Conservation (phyloP, 64 coral and sea anemone genomes). For the Actinia equina region DNA sequence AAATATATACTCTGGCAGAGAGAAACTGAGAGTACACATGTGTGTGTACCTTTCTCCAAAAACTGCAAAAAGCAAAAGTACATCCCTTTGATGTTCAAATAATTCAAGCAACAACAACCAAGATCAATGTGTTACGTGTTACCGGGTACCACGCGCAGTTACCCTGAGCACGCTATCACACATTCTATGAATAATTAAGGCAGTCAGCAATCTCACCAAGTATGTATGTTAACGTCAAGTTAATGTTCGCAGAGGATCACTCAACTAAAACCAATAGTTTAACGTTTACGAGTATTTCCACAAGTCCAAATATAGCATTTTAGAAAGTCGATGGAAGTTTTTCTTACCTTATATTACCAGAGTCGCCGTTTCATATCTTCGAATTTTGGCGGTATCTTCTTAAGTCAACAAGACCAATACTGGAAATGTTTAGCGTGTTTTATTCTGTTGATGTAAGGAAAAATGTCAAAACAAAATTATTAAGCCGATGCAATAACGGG, state of each 20-base stretch:
- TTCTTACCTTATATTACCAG: background rate
- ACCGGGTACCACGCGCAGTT: no score
- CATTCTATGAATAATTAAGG: no score
- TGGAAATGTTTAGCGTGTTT: background rate
- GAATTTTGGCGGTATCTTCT: background rate
- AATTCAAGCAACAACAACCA: no score
- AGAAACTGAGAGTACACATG: no score
- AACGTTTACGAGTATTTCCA: background rate
- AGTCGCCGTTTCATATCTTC: background rate
- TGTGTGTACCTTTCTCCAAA: no score
- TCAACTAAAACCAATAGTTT: background rate
- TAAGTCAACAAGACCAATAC: constrained; percentile 6
- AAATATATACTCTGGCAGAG: no score
- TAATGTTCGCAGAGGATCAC: background rate
- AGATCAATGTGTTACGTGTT: no score
- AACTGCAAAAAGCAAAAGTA: no score
- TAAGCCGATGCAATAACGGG: background rate
- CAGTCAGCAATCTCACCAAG: background rate
- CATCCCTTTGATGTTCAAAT: no score
- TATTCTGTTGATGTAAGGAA: background rate
- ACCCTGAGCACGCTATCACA: no score
- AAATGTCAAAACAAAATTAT: background rate
- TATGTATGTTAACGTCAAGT: background rate
- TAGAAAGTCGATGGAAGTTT: background rate
- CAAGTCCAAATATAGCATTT: background rate